A percentile compares a stretch with the other conserved stretches of the same genome.
Conservation (phyloP, 2,888 invertebrate species). For the Elysia crispata region DNA sequence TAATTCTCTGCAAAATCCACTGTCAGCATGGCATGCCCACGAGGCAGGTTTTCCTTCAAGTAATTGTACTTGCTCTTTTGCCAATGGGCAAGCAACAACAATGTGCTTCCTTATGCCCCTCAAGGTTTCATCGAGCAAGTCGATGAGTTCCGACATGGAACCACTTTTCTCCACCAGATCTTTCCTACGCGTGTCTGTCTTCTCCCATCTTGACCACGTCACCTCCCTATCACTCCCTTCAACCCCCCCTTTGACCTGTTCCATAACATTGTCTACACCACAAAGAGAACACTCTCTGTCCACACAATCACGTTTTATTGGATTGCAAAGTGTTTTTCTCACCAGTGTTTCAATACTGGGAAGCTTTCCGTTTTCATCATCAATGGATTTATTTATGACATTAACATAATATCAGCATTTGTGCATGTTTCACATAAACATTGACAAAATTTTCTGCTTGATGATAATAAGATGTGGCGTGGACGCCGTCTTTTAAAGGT, state of each 20-base stretch:
- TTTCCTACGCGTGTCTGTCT: no score
- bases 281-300: constrained; percentile 1
- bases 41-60: constrained; percentile 22
- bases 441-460: no score
- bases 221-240: no score
- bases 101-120: background rate
- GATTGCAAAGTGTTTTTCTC: background rate
- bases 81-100: background rate
- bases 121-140: background rate
- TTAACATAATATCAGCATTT: no score
- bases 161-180: no score
- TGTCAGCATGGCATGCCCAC: constrained; percentile 20
- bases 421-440: no score
- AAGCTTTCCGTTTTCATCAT: no score
- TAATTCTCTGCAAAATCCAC: constrained; percentile 53
- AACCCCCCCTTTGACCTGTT: background rate
- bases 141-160: no score
- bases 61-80: constrained; percentile 1
- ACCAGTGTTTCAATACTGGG: background rate
- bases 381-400: no score
- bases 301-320: background rate
- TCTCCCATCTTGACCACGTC: no score
- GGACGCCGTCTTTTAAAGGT: no score
- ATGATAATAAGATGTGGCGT: no score
- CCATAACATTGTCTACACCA: background rate